Evolutionary conservation across 1,140 invertebrate species (phyloP), one percentile per base, ranked within the genome.

Genomic region (Ctenoplectra terminalis): DNA sequence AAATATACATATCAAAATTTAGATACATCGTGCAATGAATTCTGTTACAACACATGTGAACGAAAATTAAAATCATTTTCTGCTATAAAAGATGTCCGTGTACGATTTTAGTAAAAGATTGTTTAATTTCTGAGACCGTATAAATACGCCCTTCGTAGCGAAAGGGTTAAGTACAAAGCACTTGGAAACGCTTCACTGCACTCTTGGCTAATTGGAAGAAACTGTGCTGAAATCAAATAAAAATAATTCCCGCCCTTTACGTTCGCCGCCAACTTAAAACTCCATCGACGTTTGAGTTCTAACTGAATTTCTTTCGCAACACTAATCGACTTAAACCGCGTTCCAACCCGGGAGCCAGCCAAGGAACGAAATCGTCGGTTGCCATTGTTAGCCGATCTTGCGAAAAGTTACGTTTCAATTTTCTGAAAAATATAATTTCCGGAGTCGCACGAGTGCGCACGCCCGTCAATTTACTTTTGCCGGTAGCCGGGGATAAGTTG

Each of bases 391-490:
- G 34, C 31, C 60, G 34, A 63, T 43, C 2, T 43, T 26, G 20
- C 11, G 3, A n/a, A n/a, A 43, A 72, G 70, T 58, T 74, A n/a
- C 58, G 43, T 63, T 74, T 74, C 29, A 37, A 74, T 74, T 74
- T 74, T 74, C 43, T 31, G 72, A 37, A 63, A 61, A 61, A 74
- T 74, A 63, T 63, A 48, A 74, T 74, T 50, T 74, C 13, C 58
- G 4, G 15, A 74, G 43, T 74, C 26, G 58, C 31, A 34, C 23
- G 56, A 26, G 17, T 13, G 8, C n/a, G 17, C 2, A 20, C 34
- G n/a, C 29, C 2, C 37, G 40, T 74, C 56, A 34, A 46, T 74
- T 74, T 61, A 61, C 69, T 40, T 72, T 29, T 13, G 29, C 29
- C 8, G 6, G 40, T 2, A 15, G 7, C 5, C 54, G 8, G 20